A percentile compares a stretch with the other conserved stretches of the same genome.
Conservation (phyloP, 2,113 vertebrate genomes). For the Pluvianellus socialis region DNA sequence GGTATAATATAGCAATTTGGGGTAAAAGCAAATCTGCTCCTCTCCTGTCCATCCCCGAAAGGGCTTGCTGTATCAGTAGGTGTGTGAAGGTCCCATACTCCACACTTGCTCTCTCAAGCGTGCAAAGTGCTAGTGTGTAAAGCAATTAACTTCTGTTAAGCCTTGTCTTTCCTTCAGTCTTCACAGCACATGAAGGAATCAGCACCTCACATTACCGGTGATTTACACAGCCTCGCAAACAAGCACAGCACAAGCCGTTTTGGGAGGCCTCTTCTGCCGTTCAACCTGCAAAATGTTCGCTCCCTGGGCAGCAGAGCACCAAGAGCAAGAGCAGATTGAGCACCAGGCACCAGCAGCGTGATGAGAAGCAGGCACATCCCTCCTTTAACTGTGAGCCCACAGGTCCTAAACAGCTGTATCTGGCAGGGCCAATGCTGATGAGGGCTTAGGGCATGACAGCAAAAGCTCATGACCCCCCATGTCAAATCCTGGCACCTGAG, state of each 20-base stretch:
- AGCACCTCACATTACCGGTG: neutral
- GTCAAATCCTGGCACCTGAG: neutral
- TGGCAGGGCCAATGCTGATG: neutral
- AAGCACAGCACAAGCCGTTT: neutral
- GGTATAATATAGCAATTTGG: neutral
- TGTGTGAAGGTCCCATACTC: neutral
- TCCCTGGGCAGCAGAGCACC: neutral
- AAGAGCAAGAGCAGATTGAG: neutral
- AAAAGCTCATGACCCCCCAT: neutral
- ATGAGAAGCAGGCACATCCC: neutral
- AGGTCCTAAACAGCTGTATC: neutral
- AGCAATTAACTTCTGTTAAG: neutral
- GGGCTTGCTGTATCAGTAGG: rapidly evolving
- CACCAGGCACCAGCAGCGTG: rapidly evolving
- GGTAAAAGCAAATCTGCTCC: neutral
- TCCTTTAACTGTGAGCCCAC: neutral
- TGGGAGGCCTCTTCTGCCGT: neutral
- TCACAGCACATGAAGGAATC: neutral
- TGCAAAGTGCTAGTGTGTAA: neutral
- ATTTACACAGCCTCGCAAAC: neutral
- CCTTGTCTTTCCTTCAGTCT: neutral
- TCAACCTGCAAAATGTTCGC: neutral
- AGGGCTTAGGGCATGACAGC: neutral
- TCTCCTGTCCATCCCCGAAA: neutral
- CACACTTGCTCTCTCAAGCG: neutral